Evolutionary conservation across 2,888 invertebrate genomes (phyloP).

Genomic region (Pyrrhia umbra): DNA sequence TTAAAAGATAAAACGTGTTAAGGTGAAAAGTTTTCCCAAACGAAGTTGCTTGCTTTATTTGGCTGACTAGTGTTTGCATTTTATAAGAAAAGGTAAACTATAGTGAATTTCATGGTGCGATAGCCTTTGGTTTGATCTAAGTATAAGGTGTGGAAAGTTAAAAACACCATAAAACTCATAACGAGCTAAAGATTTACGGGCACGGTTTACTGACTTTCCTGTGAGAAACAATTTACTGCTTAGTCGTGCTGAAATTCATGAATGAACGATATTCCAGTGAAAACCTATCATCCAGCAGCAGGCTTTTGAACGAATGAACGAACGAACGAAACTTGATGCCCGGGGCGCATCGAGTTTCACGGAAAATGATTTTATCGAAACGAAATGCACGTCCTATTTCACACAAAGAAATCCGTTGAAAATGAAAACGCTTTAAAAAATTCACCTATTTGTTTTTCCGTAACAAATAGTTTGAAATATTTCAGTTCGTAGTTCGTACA

Average conservation of each 20-base stretch:
- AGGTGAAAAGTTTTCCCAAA: background rate
- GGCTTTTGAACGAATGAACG: constrained; percentile 17
- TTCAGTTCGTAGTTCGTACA: constrained; percentile 36
- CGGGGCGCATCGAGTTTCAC: constrained; percentile 16
- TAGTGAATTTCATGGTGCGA: background rate
- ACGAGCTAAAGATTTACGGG: background rate
- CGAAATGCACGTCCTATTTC: constrained; percentile 26
- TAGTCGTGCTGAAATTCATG: constrained; percentile 1
- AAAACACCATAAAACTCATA: background rate
- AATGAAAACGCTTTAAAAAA: constrained; percentile 34
- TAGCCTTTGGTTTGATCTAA: background rate
- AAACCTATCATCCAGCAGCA: background rate
- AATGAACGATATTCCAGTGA: constrained; percentile 10
- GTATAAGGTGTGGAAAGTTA: background rate
- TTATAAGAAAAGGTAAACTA: background rate
- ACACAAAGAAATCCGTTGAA: constrained; percentile 26
- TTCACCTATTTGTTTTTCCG: constrained; percentile 34
- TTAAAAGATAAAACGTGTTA: background rate
- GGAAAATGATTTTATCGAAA: constrained; percentile 31
- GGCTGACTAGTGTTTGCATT: background rate
- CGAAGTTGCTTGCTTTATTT: background rate
- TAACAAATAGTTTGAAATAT: constrained; percentile 40
- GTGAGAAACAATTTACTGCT: background rate
- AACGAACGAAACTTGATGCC: no score
- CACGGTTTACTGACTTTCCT: background rate